Conservation (phyloP, 30 jellyfish, hydroid and myxozoan genomes). For the Mastigias papua region DNA sequence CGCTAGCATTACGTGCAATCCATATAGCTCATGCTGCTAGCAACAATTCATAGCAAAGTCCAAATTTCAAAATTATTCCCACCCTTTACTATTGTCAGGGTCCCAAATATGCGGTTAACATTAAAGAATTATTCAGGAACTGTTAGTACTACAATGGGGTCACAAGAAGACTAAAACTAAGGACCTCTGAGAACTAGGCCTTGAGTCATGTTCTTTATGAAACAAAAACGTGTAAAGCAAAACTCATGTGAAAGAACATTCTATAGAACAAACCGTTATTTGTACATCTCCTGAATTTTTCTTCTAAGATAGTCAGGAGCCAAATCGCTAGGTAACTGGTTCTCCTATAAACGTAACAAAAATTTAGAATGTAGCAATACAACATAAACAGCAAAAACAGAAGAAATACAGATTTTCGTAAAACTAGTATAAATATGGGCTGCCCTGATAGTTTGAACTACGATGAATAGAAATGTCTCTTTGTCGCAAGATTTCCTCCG, state of each 20-base stretch:
- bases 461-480: too few species aligned
- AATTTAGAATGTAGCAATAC: background rate
- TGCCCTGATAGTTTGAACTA: too few species aligned
- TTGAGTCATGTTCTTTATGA: background rate
- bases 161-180: background rate
- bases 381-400: background rate
- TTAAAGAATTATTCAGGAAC: background rate
- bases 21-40: too few species aligned
- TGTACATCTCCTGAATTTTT: background rate
- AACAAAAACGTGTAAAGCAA: background rate
- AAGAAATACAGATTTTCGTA: background rate
- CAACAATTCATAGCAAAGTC: too few species aligned
- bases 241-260: background rate
- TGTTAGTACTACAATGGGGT: background rate
- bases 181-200: background rate
- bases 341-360: conserved; percentile 26
- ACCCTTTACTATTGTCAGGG: too few species aligned
- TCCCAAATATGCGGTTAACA: too few species aligned
- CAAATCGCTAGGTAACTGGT: conserved; percentile 38
- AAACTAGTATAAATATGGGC: too few species aligned
- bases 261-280: conserved; percentile 18
- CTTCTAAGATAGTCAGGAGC: conserved; percentile 33
- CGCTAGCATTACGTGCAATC: too few species aligned
- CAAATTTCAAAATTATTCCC: too few species aligned
- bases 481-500: too few species aligned